Conservation (phyloP, 2,888 invertebrate genomes). For the Dastarcus helophoroides region DNA sequence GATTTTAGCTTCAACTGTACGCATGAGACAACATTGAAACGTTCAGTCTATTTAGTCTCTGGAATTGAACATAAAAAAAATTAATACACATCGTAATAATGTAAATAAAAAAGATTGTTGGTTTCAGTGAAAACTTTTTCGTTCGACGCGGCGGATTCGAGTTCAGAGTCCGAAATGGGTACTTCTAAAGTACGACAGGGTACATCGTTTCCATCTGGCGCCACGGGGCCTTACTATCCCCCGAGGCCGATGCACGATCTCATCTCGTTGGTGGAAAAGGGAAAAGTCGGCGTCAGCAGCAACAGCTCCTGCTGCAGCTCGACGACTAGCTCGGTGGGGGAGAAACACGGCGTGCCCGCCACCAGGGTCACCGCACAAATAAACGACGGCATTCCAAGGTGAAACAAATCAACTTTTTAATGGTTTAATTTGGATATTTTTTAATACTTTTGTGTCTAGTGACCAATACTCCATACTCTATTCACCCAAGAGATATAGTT, state of each 20-base stretch:
- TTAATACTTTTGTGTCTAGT: no score
- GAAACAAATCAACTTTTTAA: no score
- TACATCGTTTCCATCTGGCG: constrained; percentile 46
- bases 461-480: no score
- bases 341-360: constrained; percentile 26
- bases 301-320: constrained; percentile 43
- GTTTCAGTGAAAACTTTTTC: constrained; percentile 46
- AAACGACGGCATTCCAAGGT: constrained; percentile 24
- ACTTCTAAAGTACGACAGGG: constrained; percentile 29
- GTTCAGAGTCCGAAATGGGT: constrained; percentile 60
- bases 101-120: no score
- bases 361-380: constrained; percentile 29
- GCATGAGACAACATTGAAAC: no score
- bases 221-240: constrained; percentile 35
- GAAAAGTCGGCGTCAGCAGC: constrained; percentile 37
- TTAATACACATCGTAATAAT: no score
- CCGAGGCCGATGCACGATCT: constrained; percentile 32
- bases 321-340: constrained; percentile 43
- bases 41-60: no score
- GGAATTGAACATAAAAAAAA: no score
- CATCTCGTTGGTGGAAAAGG: constrained; percentile 42
- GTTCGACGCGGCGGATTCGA: constrained; percentile 53
- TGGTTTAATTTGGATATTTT: no score
- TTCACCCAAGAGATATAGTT: no score
- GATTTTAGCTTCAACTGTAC: no score